Base-by-base conservation (phyloP, 2,888 invertebrate species). In the Hirudinaria manillensis region DNA sequence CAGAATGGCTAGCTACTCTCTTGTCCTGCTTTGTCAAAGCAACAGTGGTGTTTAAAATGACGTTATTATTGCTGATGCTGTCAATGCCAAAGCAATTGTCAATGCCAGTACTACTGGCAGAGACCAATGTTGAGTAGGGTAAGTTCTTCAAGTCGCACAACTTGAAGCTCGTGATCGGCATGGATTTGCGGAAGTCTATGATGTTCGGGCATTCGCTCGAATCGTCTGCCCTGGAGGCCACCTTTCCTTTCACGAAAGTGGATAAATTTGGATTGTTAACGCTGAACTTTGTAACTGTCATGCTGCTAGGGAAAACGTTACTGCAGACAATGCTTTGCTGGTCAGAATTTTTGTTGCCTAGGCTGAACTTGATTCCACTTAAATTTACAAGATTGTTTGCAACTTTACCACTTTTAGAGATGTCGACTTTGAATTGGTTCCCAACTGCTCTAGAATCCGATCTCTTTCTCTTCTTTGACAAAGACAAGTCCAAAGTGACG, bases 381-480 rank as follows among this genome's bases (percentile, higher is more conserved):
- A 29, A 16, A 61, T 61, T 61, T 61, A 24, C 29, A 27, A 27
- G 24, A 29, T 24, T 27, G 29, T 61, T 61, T 61, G 61, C 61
- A 61, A 61, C 61, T 29, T 61, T 61, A 29, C 29, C 7, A 10
- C 61, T 27, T 27, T 24, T 61, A 10, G 24, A 24, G 4, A 61
- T 61, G 19, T 24, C 24, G n/a, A 61, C 61, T 16, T 45, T 45
- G 13, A 45, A 16, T 7, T 10, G 45, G 13, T 45, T 7, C 29
- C 24, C 61, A 6, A 27, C 61, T 21, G 19, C 10, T 29, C 61
- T 29, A 61, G 24, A 27, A 27, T 61, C 61, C 4, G 61, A 29
- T 29, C 29, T 61, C 61, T 61, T 61, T 19, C 61, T 61, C 61
- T 61, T 61, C n/a, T 61, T 61, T 61, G 61, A 61, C 24, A 56